phyloP scores from a whole-genome alignment of 1,140 invertebrate genomes.

The Phthorimaea operculella region DNA sequence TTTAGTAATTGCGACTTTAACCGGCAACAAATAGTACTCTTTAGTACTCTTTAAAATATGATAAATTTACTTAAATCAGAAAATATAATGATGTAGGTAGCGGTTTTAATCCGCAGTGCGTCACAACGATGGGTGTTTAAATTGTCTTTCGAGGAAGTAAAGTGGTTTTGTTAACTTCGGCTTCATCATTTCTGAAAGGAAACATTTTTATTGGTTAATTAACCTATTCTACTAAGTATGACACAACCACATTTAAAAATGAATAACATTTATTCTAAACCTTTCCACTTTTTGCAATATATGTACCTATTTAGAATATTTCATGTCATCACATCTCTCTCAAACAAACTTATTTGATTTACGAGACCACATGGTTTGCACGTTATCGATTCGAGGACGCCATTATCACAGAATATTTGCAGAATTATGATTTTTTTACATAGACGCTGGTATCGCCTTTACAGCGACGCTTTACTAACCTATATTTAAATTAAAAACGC shows the following conservation, averaged over 20 bases:
- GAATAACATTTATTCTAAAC: no score
- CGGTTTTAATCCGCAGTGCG: constrained; percentile 24
- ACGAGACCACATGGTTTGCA: constrained; percentile 16
- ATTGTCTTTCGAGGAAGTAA: constrained; percentile 37
- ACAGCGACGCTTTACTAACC: no score
- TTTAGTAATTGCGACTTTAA: no score
- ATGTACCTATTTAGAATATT: no score
- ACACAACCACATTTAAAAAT: no score
- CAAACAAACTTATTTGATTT: background rate
- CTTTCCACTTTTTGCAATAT: no score
- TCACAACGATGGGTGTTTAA: constrained; percentile 53
- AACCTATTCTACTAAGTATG: no score
- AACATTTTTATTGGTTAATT: constrained; percentile 5
- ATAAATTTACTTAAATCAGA: background rate
- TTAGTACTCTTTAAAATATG: background rate
- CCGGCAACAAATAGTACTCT: constrained; percentile 14
- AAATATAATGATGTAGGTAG: no score
- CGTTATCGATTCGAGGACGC: constrained; percentile 24
- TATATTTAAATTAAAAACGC: background rate
- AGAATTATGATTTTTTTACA: constrained; percentile 4
- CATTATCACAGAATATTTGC: constrained; percentile 17
- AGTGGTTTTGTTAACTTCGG: constrained; percentile 35
- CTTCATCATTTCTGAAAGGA: constrained; percentile 60
- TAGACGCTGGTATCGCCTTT: no score
- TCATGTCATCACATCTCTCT: background rate